Conservation (phyloP, 2,888 invertebrate species). For the Nesidiocoris tenuis region DNA sequence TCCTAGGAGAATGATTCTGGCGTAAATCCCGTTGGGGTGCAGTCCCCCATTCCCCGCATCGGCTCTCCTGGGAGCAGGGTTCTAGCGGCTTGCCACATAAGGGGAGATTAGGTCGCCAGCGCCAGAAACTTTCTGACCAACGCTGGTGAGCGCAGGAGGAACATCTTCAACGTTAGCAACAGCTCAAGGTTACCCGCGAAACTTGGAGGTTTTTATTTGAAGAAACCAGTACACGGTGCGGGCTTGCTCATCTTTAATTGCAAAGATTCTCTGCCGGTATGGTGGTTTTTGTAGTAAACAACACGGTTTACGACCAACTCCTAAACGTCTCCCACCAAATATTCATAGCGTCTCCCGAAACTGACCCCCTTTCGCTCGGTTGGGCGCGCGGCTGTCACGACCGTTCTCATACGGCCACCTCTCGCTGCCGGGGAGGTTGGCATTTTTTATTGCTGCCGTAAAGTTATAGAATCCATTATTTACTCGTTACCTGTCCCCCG, state of each 20-base stretch:
- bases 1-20: no score
- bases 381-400: not conserved
- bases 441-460: slow-evolving; percentile 32
- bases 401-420: slow-evolving; percentile 24
- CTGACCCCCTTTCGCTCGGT: not conserved
- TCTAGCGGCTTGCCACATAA: no score
- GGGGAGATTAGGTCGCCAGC: no score
- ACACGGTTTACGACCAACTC: slow-evolving; percentile 36
- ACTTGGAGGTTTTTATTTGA: no score
- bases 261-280: not conserved
- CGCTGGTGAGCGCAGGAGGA: no score
- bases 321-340: slow-evolving; percentile 37
- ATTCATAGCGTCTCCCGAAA: slow-evolving; percentile 35
- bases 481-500: slow-evolving; percentile 30
- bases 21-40: no score
- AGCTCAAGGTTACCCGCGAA: no score
- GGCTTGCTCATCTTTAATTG: slow-evolving; percentile 23
- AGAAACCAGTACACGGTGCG: no score
- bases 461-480: slow-evolving; percentile 38
- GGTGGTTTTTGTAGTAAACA: slow-evolving; percentile 17
- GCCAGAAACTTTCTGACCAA: no score
- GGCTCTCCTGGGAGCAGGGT: no score
- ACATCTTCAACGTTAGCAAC: no score
- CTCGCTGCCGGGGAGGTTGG: slow-evolving; percentile 1
- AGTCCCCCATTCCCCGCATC: no score